Conservation (phyloP, 2,113 vertebrate genomes). For the Peromyscus maniculatus region DNA sequence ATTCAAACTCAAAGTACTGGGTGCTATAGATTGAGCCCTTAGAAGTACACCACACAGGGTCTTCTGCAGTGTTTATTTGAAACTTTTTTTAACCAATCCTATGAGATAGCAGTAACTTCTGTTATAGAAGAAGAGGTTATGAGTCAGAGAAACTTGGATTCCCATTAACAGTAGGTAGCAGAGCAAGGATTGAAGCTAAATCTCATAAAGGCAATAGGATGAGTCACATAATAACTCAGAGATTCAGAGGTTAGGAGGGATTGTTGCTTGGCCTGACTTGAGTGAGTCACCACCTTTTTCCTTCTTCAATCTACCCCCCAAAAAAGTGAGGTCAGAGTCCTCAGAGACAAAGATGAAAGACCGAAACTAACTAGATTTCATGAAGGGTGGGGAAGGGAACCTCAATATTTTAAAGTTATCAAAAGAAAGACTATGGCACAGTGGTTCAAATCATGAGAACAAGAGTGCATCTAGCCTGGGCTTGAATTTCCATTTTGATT, state of each 20-base stretch:
- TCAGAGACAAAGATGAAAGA: constrained; percentile 38
- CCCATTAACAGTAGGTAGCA: background rate
- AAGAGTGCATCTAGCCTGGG: background rate
- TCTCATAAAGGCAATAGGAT: background rate
- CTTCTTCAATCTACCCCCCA: background rate
- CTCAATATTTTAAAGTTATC: background rate
- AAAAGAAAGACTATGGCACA: background rate
- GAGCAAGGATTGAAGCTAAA: background rate
- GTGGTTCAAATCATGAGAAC: background rate
- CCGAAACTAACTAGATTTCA: background rate
- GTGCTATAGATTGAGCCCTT: background rate
- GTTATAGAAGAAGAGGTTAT: constrained; percentile 28
- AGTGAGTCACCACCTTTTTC: constrained; percentile 9
- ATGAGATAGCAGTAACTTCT: background rate
- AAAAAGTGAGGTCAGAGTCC: background rate
- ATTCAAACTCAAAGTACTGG: background rate
- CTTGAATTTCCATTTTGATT: background rate
- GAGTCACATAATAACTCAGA: background rate
- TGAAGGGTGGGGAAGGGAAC: background rate
- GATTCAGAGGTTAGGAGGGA: background rate
- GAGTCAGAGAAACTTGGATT: background rate
- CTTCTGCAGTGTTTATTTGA: background rate
- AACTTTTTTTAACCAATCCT: background rate
- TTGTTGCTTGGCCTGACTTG: background rate
- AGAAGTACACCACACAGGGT: background rate